Evolutionary conservation across 2,113 vertebrate species (phyloP).

Genomic region (Oceanodroma tethys): DNA sequence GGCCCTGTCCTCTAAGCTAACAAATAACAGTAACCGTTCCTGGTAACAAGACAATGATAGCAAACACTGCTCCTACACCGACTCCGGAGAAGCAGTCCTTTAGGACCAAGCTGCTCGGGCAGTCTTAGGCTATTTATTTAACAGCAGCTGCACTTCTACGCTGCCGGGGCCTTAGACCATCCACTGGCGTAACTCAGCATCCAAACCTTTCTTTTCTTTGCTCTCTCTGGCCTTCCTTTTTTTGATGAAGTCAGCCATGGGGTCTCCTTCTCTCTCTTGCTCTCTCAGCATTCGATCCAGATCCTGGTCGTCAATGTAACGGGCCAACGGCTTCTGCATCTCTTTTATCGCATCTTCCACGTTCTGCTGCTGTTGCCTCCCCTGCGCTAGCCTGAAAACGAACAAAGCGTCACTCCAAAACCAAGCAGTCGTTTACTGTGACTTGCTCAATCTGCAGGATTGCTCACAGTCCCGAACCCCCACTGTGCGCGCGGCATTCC

Average conservation of each 20-base stretch:
- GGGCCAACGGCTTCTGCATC: conserved; percentile 91
- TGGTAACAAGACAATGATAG: fast-evolving
- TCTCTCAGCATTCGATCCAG: conserved; percentile 92
- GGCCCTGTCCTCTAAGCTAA: not conserved
- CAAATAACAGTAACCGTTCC: fast-evolving
- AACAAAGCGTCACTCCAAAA: not conserved
- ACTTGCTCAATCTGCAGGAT: fast-evolving
- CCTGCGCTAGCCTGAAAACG: conserved; percentile 82
- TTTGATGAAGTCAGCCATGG: conserved; percentile 90
- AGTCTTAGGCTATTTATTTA: fast-evolving
- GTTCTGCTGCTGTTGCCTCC: conserved; percentile 87
- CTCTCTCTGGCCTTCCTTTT: conserved; percentile 83
- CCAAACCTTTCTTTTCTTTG: conserved; percentile 78
- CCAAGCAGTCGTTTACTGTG: fast-evolving
- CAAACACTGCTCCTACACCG: fast-evolving
- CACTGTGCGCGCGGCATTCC: fast-evolving
- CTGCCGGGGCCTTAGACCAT: not conserved
- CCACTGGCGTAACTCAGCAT: fast-evolving
- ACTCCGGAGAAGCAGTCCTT: too few relatives aligned
- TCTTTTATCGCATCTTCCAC: conserved; percentile 86
- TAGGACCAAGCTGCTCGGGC: not conserved
- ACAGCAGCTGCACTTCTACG: not conserved
- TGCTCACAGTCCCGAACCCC: fast-evolving
- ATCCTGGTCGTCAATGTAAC: conserved; percentile 89
- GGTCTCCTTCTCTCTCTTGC: conserved; percentile 91